Evolutionary conservation across 2,797 vertebrate genomes (phyloP).

Genomic region (Takifugu rubripes): DNA sequence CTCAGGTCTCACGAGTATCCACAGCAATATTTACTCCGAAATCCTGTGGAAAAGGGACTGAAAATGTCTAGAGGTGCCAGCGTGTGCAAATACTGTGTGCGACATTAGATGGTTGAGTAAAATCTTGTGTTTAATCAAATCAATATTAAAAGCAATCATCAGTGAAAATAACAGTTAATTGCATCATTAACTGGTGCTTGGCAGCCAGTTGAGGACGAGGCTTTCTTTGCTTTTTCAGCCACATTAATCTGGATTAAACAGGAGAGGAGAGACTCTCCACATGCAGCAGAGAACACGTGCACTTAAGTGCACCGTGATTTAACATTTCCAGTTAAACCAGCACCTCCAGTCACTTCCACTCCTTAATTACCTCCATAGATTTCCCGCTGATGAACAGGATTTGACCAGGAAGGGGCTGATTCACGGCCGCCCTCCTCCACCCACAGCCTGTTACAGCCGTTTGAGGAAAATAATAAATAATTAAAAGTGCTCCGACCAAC

Average conservation of each 20-base stretch:
- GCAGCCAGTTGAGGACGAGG: slow-evolving; percentile 34
- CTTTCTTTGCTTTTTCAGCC: slow-evolving; percentile 35
- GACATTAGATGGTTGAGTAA: background rate
- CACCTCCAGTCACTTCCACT: slow-evolving; percentile 69
- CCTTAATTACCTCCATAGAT: slow-evolving; percentile 93
- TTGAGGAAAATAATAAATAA: background rate
- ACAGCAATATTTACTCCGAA: too few relatives aligned
- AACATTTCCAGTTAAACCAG: slow-evolving; percentile 71
- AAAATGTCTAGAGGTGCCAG: too few relatives aligned
- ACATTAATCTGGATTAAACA: slow-evolving; percentile 79
- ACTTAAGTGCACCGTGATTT: slow-evolving; percentile 73
- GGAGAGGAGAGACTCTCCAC: slow-evolving; percentile 60
- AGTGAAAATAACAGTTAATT: background rate
- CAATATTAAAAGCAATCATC: background rate
- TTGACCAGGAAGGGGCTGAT: slow-evolving; percentile 83
- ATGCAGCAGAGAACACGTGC: slow-evolving; percentile 73
- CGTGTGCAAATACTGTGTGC: too few relatives aligned
- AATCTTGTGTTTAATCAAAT: background rate
- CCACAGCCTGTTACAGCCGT: slow-evolving; percentile 80
- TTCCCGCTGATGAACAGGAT: slow-evolving; percentile 92
- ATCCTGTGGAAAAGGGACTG: too few relatives aligned
- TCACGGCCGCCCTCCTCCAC: slow-evolving; percentile 70
- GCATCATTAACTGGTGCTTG: slow-evolving; percentile 10
- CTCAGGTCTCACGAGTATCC: too few relatives aligned
- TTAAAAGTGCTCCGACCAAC: slow-evolving; percentile 65